A percentile compares a stretch with the other conserved stretches of the same genome.
Conservation (phyloP, 1,140 invertebrate species). For the Ceratitis capitata region DNA sequence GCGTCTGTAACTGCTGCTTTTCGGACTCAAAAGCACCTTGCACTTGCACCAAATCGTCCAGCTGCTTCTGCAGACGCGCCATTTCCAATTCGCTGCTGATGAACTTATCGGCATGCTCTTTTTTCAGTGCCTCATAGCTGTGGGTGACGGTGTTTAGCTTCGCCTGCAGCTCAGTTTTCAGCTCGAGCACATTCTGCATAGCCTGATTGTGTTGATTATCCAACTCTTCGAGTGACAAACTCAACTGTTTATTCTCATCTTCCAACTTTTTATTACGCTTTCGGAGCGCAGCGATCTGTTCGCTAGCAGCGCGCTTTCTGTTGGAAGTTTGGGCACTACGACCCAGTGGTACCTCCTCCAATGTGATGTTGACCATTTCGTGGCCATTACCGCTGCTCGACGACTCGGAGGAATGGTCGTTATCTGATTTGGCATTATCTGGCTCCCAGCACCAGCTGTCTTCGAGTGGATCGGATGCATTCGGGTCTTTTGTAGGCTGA, state of each 20-base stretch:
- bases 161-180: slow-evolving; percentile 74
- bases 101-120: slow-evolving; percentile 52
- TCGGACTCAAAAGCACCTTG: not conserved
- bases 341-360: slow-evolving; percentile 43
- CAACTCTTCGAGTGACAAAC: slow-evolving; percentile 74
- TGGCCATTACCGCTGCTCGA: slow-evolving; percentile 42
- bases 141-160: slow-evolving; percentile 60
- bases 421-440: slow-evolving; percentile 54
- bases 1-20: not conserved
- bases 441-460: slow-evolving; percentile 71
- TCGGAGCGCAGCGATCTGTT: slow-evolving; percentile 53
- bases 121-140: slow-evolving; percentile 42
- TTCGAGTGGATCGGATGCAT: slow-evolving; percentile 52
- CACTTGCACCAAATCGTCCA: slow-evolving; percentile 44
- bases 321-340: not conserved
- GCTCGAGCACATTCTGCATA: slow-evolving; percentile 71
- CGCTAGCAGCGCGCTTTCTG: not conserved
- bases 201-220: slow-evolving; percentile 77
- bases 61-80: slow-evolving; percentile 49
- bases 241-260: slow-evolving; percentile 69
- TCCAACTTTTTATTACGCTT: slow-evolving; percentile 66
- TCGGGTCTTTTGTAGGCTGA: slow-evolving; percentile 46
- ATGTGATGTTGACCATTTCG: slow-evolving; percentile 46
- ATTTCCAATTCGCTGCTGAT: slow-evolving; percentile 53
- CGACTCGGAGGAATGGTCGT: slow-evolving; percentile 43